Conservation (phyloP, 2,797 vertebrate genomes). For the Sebastiscus albofasciatus region DNA sequence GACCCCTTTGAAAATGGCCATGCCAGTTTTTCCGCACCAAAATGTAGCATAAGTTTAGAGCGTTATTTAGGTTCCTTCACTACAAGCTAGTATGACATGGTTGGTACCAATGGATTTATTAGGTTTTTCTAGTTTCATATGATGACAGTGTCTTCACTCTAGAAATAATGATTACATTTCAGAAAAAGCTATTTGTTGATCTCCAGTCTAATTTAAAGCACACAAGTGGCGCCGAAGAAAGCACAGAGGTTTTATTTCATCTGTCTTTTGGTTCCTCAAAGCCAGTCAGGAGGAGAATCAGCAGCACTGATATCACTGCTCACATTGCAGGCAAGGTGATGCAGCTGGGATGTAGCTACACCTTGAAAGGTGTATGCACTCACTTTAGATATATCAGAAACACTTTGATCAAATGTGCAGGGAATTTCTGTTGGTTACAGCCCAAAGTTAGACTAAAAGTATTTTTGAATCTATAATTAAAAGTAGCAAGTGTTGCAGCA, state of each 20-base stretch:
- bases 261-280: slow-evolving; percentile 1
- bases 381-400: neutral
- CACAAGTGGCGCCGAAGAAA: neutral
- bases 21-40: too few species aligned
- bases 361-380: neutral
- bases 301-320: neutral
- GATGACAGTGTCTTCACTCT: too few species aligned
- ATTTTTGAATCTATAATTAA: neutral
- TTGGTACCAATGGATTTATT: too few species aligned
- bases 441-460: neutral
- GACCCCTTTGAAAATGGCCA: too few species aligned
- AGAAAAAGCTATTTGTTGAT: neutral
- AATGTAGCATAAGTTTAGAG: too few species aligned
- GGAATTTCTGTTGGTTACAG: neutral
- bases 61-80: too few species aligned
- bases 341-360: neutral
- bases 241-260: neutral
- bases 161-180: too few species aligned
- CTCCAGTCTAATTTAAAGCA: neutral
- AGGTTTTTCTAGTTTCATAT: too few species aligned
- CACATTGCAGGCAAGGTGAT: neutral
- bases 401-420: neutral
- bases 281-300: neutral
- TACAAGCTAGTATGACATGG: too few species aligned
- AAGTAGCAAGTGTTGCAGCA: neutral